Evolutionary conservation across 2,113 vertebrate species (phyloP), one percentile per base, ranked within the genome.

Genomic region (Neotragus moschatus): DNA sequence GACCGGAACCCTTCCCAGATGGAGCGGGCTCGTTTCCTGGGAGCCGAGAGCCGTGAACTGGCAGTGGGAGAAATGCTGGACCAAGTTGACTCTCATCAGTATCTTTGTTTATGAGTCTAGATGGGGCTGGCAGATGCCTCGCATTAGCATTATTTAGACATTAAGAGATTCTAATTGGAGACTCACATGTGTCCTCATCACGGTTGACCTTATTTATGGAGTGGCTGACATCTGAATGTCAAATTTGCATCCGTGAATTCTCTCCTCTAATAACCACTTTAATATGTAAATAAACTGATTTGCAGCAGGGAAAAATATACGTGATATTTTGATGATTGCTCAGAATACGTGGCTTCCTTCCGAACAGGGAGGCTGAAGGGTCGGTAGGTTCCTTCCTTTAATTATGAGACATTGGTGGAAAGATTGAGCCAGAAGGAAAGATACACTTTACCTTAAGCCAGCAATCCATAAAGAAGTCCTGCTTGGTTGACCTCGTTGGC

Each of bases 121-220:
- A 70, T 97, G 96, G 94, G 1, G 10, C 93, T 96, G 97, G 98
- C 97, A 99, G 98, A 98, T 98, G 98, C 97, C 96, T 60, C 61
- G 5, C 95, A 95, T 99, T 98, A 98, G 97, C 47, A 51, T 98
- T 98, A 99, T 98, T 99, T 98, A 98, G 58, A 88, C 97, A 98
- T 98, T 98, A 98, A 98, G 97, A 98, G 97, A 97, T 97, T 98
- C 98, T 99, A 99, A 99, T 98, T 98, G 98, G 98, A 98, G 97
- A 97, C 97, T 95, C 97, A 97, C 98, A 98, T 98, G 98, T 98
- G 98, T 98, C 98, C 97, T 98, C 97, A 98, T 99, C 98, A 97
- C 26, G 39, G 97, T 28, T 99, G 98, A 99, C 98, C 99, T 99
- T 99, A 98, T 98, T 99, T 98, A 98, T 98, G 98, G 98, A 98